Percentiles rank a stretch among this genome's conserved stretches.
These are phyloP conservation scores for Mythimna ferrago DNA, from an alignment of 2,888 invertebrate species.

Conservation along the genomic window DNA sequence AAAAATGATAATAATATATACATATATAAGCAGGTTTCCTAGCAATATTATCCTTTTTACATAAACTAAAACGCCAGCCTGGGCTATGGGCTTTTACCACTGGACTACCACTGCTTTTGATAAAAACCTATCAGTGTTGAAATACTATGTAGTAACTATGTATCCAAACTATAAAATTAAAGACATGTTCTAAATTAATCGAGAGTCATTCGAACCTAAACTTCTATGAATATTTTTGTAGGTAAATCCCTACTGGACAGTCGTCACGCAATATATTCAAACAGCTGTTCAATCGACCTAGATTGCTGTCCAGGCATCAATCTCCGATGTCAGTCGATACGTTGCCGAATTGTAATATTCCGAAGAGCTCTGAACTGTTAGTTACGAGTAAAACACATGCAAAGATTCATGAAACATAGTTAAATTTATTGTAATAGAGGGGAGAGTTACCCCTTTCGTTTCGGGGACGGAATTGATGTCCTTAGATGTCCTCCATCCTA, in stretches of 20 bases:
- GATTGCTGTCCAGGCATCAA: slow-evolving; percentile 6
- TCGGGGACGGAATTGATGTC: too few relatives aligned
- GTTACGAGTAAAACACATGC: background rate
- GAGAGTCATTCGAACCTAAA: background rate
- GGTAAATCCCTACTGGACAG: background rate
- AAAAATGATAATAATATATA: too few relatives aligned
- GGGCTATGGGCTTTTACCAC: too few relatives aligned
- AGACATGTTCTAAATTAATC: background rate
- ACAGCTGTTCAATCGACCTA: background rate
- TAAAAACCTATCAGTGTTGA: too few relatives aligned
- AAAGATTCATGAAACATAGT: background rate
- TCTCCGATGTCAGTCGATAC: background rate
- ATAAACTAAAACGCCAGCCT: too few relatives aligned
- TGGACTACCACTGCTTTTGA: too few relatives aligned
- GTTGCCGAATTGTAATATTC: background rate
- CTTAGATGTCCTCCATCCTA: too few relatives aligned
- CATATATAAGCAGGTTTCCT: too few relatives aligned
- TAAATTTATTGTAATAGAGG: too few relatives aligned
- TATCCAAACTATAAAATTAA: too few relatives aligned
- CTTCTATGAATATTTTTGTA: background rate
- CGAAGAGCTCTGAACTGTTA: background rate
- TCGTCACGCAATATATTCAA: slow-evolving; percentile 15
- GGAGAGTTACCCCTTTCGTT: too few relatives aligned
- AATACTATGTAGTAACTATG: background rate
- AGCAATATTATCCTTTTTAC: too few relatives aligned